These are phyloP conservation scores for Globia sparganii DNA, from an alignment of 2,888 invertebrate species.

Conservation along the genomic window DNA sequence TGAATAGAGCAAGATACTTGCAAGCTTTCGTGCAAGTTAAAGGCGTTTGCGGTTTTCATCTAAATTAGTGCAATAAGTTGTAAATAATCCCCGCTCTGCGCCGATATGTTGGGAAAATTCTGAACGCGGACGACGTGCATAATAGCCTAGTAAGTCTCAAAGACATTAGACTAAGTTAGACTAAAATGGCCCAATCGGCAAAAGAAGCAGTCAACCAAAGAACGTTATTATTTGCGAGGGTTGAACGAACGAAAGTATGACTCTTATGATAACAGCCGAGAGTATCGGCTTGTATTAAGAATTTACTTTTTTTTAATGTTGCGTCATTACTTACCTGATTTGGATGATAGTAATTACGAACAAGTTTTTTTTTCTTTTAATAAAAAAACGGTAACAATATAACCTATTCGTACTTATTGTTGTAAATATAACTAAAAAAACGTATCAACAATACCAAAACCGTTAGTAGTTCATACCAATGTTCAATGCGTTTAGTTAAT, in stretches of 20 bases:
- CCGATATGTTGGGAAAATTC: background rate
- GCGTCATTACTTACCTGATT: background rate
- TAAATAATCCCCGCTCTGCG: background rate
- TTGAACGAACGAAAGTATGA: constrained; percentile 86
- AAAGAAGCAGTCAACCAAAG: constrained; percentile 59
- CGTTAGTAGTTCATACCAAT: constrained; percentile 29
- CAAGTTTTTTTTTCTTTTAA: no score
- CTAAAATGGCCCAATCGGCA: constrained; percentile 45
- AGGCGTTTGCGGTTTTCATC: background rate
- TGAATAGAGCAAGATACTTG: background rate
- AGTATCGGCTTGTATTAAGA: constrained; percentile 19
- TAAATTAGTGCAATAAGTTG: constrained; percentile 14
- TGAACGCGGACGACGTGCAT: background rate
- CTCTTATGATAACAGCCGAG: constrained; percentile 77
- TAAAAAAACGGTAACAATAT: background rate
- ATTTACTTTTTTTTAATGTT: constrained; percentile 12
- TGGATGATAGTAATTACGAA: background rate
- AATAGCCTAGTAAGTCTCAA: constrained; percentile 50
- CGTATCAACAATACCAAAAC: background rate
- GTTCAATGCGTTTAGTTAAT: constrained; percentile 37
- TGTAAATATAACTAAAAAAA: constrained; percentile 3
- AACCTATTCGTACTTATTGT: background rate
- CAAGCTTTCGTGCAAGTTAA: constrained; percentile 4
- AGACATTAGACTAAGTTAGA: constrained; percentile 55
- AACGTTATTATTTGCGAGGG: constrained; percentile 82